Evolutionary conservation across 1,140 invertebrate species (phyloP).

Genomic region (Drosophila arawakana): DNA sequence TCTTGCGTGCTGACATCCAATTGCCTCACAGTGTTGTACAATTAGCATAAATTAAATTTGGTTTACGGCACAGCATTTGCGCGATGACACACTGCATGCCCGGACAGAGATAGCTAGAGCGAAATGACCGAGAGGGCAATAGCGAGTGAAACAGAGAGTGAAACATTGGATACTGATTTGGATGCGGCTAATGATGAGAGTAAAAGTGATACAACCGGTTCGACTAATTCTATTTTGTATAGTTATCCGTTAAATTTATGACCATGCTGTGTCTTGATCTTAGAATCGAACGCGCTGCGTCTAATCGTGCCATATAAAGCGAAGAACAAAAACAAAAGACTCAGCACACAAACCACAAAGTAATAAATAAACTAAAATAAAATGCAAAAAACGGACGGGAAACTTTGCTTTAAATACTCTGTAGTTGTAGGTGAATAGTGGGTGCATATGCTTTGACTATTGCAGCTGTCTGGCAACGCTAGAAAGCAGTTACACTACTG

Average conservation of each 20-base stretch:
- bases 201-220: conserved; percentile 80
- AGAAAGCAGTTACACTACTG: too few species aligned
- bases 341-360: conserved; percentile 10
- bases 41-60: conserved; percentile 83
- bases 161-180: conserved; percentile 41
- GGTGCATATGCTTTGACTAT: too few species aligned
- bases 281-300: conserved; percentile 68
- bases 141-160: conserved; percentile 10
- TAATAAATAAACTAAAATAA: conserved; percentile 19
- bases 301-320: conserved; percentile 59
- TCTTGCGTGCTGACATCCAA: conserved; percentile 67
- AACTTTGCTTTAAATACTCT: conserved; percentile 50
- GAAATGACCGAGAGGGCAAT: not conserved
- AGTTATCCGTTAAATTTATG: conserved; percentile 75
- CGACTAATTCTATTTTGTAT: conserved; percentile 62
- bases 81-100: conserved; percentile 61
- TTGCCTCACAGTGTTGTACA: conserved; percentile 63
- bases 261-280: conserved; percentile 42
- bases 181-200: conserved; percentile 72
- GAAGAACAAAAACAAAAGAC: conserved; percentile 30
- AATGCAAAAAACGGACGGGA: conserved; percentile 2
- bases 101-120: conserved; percentile 1
- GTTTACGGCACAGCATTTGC: conserved; percentile 70
- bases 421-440: too few species aligned
- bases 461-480: too few species aligned